phyloP scores from a whole-genome alignment of 2,888 invertebrate species.

The Troides aeacus region DNA sequence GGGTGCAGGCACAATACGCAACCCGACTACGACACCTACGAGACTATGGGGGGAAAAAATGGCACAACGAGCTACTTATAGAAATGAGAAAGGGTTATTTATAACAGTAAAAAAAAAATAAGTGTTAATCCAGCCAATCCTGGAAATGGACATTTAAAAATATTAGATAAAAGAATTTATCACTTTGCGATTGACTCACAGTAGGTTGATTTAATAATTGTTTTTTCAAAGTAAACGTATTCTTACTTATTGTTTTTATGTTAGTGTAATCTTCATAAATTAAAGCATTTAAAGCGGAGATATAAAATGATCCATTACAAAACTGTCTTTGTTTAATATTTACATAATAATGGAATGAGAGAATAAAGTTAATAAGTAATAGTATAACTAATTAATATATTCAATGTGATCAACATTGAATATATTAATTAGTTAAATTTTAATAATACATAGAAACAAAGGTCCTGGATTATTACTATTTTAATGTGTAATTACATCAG shows the following conservation, averaged over 20 bases:
- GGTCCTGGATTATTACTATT: too few relatives aligned
- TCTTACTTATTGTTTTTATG: slow-evolving; percentile 9
- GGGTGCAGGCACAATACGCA: slow-evolving; percentile 66
- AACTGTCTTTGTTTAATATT: neutral
- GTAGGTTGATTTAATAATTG: neutral
- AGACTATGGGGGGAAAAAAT: slow-evolving; percentile 51
- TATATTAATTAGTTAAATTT: too few relatives aligned
- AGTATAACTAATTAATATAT: too few relatives aligned
- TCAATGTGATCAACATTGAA: neutral
- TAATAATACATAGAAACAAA: too few relatives aligned
- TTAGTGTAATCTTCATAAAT: neutral
- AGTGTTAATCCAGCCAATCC: slow-evolving; percentile 74
- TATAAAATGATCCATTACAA: neutral
- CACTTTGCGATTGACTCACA: neutral
- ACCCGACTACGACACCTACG: slow-evolving; percentile 46
- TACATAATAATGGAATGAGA: neutral
- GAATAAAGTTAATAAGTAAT: neutral
- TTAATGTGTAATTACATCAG: too few relatives aligned
- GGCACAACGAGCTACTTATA: slow-evolving; percentile 75
- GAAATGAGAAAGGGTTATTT: slow-evolving; percentile 40
- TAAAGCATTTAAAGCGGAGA: neutral
- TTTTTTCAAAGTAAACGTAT: slow-evolving; percentile 6
- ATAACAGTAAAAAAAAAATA: slow-evolving; percentile 47
- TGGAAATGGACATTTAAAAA: slow-evolving; percentile 46
- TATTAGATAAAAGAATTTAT: neutral